Base-by-base conservation (phyloP, 1,140 invertebrate species). In the Plectrocnemia conspersa region DNA sequence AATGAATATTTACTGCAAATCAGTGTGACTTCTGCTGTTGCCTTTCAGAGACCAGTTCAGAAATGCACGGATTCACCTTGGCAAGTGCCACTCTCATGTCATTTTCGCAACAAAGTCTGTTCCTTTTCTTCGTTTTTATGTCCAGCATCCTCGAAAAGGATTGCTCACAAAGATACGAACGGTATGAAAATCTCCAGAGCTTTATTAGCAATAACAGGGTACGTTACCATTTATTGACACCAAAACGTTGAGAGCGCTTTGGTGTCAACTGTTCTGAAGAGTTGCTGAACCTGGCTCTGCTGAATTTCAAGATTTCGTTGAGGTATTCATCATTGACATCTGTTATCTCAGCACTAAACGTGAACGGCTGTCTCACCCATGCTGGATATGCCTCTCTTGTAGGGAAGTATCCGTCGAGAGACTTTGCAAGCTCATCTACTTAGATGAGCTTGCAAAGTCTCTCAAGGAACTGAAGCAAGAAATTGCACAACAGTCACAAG, bases 81-180 rank as follows among this genome's bases (percentile, higher is more conserved):
- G 35, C 35, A 38, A 38, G 35, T 38, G 35, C 35, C 45, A 47
- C 25, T 47, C 45, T 47, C 45, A 47, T 47, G 24, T 47, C 45
- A 47, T 47, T 47, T 47, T 47, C 45, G 7, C 45, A 47, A 47
- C 25, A 29, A 47, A 47, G 45, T 47, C 23, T 47, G 3, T 47
- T 47, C 2, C 45, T 47, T 16, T 47, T 47, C 25, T 29, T 47
- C 25, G 45, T 47, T 47, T 47, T 47, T 47, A 47, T 47, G 16
- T 47, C 45, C 23, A 27, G 45, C 15, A 47, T 47, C 22, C 13
- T n/a, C n/a, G n/a, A n/a, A n/a, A n/a, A n/a, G n/a, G n/a, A n/a
- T n/a, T n/a, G n/a, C n/a, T n/a, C n/a, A n/a, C n/a, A n/a, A n/a
- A n/a, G n/a, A n/a, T n/a, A n/a, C n/a, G n/a, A n/a, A n/a, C n/a